phyloP scores from a whole-genome alignment of 2,113 vertebrate species.

The Grus americana region DNA sequence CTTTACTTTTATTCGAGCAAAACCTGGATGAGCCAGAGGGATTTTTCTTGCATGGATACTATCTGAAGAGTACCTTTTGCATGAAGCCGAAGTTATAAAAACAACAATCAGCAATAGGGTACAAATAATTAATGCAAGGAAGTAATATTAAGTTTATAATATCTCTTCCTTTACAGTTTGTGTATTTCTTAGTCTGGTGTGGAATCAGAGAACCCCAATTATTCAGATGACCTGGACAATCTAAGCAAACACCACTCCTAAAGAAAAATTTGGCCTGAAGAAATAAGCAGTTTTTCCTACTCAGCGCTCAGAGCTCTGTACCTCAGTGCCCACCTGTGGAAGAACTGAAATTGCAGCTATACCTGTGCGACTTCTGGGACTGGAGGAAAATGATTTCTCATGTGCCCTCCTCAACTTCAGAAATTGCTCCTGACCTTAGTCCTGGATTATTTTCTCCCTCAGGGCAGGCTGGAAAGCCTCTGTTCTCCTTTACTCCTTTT shows the following conservation, averaged over 20 bases:
- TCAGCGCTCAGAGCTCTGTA: neutral
- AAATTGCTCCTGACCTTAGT: neutral
- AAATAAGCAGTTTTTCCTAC: neutral
- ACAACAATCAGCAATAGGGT: neutral
- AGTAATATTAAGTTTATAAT: neutral
- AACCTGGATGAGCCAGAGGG: neutral
- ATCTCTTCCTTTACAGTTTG: neutral
- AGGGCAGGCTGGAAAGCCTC: neutral
- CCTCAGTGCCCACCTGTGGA: neutral
- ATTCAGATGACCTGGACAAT: neutral
- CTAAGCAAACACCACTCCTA: neutral
- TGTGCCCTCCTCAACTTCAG: neutral
- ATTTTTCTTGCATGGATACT: neutral
- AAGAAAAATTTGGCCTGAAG: neutral
- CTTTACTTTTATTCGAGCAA: neutral
- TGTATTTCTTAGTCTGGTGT: neutral
- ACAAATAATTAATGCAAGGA: neutral
- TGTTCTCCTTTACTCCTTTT: neutral
- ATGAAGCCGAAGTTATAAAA: neutral
- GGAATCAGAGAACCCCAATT: neutral
- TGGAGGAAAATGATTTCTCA: neutral
- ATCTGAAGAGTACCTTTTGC: neutral
- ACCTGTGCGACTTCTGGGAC: fast-evolving
- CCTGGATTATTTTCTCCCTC: neutral
- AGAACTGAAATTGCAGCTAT: neutral